Evolutionary conservation across 2,888 invertebrate species (phyloP).

Genomic region (Tenodera sinensis): DNA sequence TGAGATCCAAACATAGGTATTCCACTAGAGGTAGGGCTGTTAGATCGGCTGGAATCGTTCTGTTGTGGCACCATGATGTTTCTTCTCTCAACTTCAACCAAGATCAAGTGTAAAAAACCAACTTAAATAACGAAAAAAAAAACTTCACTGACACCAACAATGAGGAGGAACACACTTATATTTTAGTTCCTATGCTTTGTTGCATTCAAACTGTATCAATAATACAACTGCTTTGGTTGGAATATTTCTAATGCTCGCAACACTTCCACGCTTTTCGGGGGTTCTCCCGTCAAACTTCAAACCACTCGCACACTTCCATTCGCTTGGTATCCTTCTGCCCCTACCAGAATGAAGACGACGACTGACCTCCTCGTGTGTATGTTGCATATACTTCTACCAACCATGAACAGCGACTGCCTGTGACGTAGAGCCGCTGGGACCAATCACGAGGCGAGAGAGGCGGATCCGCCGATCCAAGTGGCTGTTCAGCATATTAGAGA

Average conservation of each 20-base stretch:
- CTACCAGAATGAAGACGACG: not conserved
- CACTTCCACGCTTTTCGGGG: slow-evolving; percentile 1
- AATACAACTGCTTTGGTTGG: not conserved
- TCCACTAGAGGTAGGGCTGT: slow-evolving; percentile 60
- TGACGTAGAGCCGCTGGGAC: not conserved
- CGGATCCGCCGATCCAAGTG: slow-evolving; percentile 22
- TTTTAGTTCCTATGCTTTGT: not conserved
- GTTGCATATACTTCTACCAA: slow-evolving; percentile 1
- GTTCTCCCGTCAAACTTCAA: not conserved
- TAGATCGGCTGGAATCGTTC: slow-evolving; percentile 55
- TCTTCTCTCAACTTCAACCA: not conserved
- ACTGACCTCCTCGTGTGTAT: slow-evolving; percentile 1
- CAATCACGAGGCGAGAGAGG: not conserved
- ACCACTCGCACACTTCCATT: slow-evolving; percentile 9
- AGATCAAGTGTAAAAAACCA: not conserved
- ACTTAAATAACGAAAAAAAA: not conserved
- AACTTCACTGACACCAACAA: not conserved
- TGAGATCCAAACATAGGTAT: slow-evolving; percentile 82
- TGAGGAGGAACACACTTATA: not conserved
- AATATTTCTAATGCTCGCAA: not conserved
- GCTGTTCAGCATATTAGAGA: not conserved
- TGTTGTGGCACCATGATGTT: slow-evolving; percentile 69
- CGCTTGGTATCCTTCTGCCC: not conserved
- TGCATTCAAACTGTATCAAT: not conserved
- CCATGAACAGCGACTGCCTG: not conserved